Percentiles rank a stretch among this genome's conserved stretches.
phyloP scores from a whole-genome alignment of 2,888 invertebrate species.

The Neoascia interrupta region DNA sequence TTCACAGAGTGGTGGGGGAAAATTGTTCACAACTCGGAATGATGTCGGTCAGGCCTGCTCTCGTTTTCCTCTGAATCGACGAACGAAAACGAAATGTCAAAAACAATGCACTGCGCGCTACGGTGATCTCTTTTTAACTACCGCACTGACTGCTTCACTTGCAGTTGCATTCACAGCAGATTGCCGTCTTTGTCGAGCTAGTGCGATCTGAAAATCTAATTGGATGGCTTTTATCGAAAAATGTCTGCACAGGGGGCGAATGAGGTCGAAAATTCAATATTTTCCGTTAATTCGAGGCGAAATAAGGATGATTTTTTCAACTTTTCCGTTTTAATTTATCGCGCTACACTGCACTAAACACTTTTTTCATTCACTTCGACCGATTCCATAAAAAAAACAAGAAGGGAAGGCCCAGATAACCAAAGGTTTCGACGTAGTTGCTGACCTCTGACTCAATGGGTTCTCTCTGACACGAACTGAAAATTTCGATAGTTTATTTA shows the following conservation, averaged over 20 bases:
- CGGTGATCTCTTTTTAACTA: slow-evolving; percentile 23
- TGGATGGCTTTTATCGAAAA: slow-evolving; percentile 40
- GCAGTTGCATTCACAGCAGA: no score
- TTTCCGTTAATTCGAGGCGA: slow-evolving; percentile 10
- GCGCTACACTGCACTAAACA: slow-evolving; percentile 10
- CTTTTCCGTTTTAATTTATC: not conserved
- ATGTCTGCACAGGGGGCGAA: slow-evolving; percentile 9
- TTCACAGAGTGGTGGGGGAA: slow-evolving; percentile 36
- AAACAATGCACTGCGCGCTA: slow-evolving; percentile 41
- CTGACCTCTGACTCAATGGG: slow-evolving; percentile 16
- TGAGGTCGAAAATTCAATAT: slow-evolving; percentile 40
- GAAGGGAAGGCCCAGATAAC: slow-evolving; percentile 16
- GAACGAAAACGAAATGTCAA: slow-evolving; percentile 59
- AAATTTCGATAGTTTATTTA: no score
- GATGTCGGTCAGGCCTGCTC: slow-evolving; percentile 34
- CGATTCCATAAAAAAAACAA: slow-evolving; percentile 15
- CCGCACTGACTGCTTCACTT: not conserved
- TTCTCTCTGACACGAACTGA: slow-evolving; percentile 8
- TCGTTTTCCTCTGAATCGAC: slow-evolving; percentile 47
- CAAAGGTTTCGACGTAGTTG: slow-evolving; percentile 49
- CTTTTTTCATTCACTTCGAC: slow-evolving; percentile 18
- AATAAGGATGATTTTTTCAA: slow-evolving; percentile 12
- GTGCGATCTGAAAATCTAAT: slow-evolving; percentile 10
- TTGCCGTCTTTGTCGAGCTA: not conserved
- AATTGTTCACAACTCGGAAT: slow-evolving; percentile 22